Base-by-base conservation (phyloP, 64 coral and sea anemone genomes). In the Montipora sp. region DNA sequence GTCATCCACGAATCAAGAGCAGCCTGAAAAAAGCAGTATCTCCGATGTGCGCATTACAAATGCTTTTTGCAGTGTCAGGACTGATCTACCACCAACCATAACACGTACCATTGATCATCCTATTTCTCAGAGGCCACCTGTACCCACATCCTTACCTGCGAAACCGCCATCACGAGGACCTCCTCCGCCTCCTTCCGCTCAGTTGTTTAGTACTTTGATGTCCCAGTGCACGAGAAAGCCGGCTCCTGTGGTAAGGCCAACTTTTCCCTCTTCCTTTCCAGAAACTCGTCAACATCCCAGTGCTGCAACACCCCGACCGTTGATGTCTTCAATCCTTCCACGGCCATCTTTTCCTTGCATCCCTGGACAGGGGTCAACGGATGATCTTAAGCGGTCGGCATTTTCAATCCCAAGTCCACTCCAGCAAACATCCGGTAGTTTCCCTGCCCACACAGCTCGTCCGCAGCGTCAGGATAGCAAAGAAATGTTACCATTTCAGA, bases 141-240 rank as follows among this genome's bases (percentile, higher is more conserved):
- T 12, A 14, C 0, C 60, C 43, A 5, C 16, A 50, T 49, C 47
- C 1, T 36, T 48, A 66, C 59, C 59, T 46, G 47, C 22, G 10
- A 80, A 46, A 73, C 75, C 14, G 65, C 90, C 16, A 51, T 50
- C 73, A 47, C n/a, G 59, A 73, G 83, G 88, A 60, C 89, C 91
- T 20, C 95, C 95, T 77, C 95, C 95, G 49, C 95, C 95, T 75
- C 95, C 95, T 14, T 89, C 95, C 11, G 92, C 95, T 13, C 89
- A 88, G 2, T 51, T 98, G 3, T 94, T 84, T 48, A 80, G 88
- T 20, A 84, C 95, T 36, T 80, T 98, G 45, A 92, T 94, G 89
- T 87, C 95, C 13, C 93, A 98, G 66, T 91, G 89, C 55, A 16
- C 88, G 51, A 83, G 82, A 5, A 84, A 89, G 10, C 77, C 95